Conservation (phyloP, 2,797 vertebrate species). For the Tapera naevia region DNA sequence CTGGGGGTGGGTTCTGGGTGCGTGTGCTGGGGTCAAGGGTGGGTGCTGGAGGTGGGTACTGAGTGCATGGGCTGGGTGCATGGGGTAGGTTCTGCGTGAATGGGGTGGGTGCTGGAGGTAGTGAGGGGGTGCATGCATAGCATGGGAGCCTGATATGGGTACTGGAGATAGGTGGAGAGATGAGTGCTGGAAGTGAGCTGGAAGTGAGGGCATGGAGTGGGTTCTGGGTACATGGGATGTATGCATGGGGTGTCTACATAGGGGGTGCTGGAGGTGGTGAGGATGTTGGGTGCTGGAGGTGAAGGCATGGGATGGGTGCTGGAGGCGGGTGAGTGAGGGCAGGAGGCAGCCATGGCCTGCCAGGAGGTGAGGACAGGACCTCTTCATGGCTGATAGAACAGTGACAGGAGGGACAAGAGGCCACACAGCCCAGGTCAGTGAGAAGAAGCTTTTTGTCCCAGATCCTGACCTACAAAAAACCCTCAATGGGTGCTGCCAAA, state of each 20-base stretch:
- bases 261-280: background rate
- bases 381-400: background rate
- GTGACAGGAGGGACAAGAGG: background rate
- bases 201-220: too few relatives aligned
- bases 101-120: too few relatives aligned
- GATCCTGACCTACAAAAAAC: background rate
- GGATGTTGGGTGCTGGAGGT: rapidly evolving
- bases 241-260: background rate
- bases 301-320: background rate
- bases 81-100: too few relatives aligned
- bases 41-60: background rate
- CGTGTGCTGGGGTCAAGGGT: background rate
- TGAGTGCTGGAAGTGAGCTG: too few relatives aligned
- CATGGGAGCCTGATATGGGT: too few relatives aligned
- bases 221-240: too few relatives aligned
- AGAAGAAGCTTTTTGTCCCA: background rate
- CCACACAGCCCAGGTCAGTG: background rate
- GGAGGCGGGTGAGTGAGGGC: background rate
- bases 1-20: background rate
- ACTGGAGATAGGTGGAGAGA: too few relatives aligned
- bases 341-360: background rate
- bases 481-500: background rate
- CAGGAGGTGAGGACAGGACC: background rate
- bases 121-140: too few relatives aligned
- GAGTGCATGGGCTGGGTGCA: too few relatives aligned